phyloP scores from a whole-genome alignment of 2,113 vertebrate genomes.

The Nyctereutes procyonoides region DNA sequence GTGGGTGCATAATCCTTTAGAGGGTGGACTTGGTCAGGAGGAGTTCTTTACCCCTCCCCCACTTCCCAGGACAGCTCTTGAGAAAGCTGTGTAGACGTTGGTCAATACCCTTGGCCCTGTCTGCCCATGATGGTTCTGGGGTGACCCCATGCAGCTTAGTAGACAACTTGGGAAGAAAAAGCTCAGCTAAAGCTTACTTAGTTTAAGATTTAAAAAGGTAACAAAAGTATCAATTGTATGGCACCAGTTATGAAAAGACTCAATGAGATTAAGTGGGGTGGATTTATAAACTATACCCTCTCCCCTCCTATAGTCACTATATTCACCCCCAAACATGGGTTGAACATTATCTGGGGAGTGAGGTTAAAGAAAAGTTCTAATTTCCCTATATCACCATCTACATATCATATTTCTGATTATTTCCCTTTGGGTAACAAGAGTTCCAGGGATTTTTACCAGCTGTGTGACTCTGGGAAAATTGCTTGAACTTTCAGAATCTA shows the following conservation, averaged over 20 bases:
- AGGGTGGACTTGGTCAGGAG: background rate
- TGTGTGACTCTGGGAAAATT: background rate
- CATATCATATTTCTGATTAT: background rate
- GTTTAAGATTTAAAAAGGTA: background rate
- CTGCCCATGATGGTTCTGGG: background rate
- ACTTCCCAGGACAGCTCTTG: background rate
- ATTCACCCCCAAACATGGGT: background rate
- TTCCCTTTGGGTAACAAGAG: background rate
- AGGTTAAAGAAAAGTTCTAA: background rate
- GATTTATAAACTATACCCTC: background rate
- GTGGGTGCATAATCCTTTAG: background rate
- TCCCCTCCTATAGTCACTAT: background rate
- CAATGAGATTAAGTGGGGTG: background rate
- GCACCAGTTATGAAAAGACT: background rate
- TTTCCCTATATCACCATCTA: background rate
- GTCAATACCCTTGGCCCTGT: background rate
- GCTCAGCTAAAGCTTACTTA: background rate
- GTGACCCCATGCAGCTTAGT: background rate
- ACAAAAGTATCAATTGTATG: background rate
- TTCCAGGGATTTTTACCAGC: background rate
- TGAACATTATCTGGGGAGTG: background rate
- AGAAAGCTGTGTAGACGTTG: background rate
- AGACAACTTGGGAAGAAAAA: background rate
- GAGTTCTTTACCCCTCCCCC: accelerated
- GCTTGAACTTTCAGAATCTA: background rate